Base-by-base conservation (phyloP, 1,140 invertebrate species). In the Amyelois transitella region DNA sequence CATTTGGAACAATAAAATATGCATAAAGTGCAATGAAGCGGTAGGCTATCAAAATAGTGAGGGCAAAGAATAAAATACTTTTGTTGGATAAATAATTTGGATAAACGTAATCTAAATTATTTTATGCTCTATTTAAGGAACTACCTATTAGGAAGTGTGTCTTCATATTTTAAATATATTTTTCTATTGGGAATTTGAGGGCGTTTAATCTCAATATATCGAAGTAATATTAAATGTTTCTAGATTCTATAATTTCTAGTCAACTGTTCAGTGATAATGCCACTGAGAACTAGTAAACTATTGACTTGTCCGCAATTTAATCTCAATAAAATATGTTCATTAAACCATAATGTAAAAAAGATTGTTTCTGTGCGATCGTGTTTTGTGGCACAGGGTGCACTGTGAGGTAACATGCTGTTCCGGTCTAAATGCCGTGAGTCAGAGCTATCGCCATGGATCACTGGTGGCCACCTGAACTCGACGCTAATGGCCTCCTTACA, bases 1-100 rank as follows among this genome's bases (percentile, higher is more conserved):
- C 73, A 76, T 62, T 62, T n/a, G n/a, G n/a, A n/a, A 76, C 66
- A 59, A 78, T 80, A 72, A 72, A 75, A 76, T 81, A 81, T 80
- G 77, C 73, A 77, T 76, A 65, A 63, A 48, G 70, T 75, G 75
- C 80, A 72, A 71, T 75, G 65, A 61, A 69, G 78, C 74, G 79
- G 61, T 66, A 71, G 77, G 78, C 73, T 73, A 74, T 14, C 32
- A 38, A 38, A 38, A 38, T 14, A 38, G 12, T 2, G 32, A 38
- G n/a, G 1, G 32, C 6, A 38, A 3, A 38, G 32, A 38, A 6
- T 4, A 1, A 38, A 38, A 38, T 38, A 38, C 1, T 38, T 38
- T 14, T 12, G 32, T 3, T n/a, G n/a, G 12, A n/a, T 38, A 38
- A 38, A 38, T 8, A 38, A 38, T n/a, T n/a, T n/a, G n/a, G n/a